Percentiles rank a stretch among this genome's conserved stretches.
Evolutionary conservation across 2,888 invertebrate species (phyloP).

Genomic region (Morpho helenor): DNA sequence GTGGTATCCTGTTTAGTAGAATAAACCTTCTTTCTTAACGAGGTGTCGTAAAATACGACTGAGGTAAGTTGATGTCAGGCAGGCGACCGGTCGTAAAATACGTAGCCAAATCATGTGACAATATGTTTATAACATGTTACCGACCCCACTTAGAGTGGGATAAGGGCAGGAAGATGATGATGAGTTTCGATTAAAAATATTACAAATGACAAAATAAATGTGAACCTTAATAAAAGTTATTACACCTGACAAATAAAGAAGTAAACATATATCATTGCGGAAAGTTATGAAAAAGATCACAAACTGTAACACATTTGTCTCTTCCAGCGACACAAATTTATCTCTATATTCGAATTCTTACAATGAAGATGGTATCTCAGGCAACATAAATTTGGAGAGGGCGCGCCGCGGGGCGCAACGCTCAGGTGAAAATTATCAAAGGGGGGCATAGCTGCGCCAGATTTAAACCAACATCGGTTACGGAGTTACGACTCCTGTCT

Average conservation of each 20-base stretch:
- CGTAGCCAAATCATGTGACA: too few relatives aligned
- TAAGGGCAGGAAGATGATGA: too few relatives aligned
- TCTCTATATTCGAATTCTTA: slow-evolving; percentile 55
- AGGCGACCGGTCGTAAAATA: too few relatives aligned
- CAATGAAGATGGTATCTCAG: slow-evolving; percentile 63
- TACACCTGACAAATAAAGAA: not conserved
- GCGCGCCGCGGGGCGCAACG: slow-evolving; percentile 37
- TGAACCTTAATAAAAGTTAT: too few relatives aligned
- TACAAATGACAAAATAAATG: too few relatives aligned
- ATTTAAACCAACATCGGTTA: slow-evolving; percentile 66
- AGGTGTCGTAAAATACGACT: too few relatives aligned
- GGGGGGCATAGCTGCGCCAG: slow-evolving; percentile 44
- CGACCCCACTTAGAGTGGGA: too few relatives aligned
- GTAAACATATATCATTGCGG: not conserved
- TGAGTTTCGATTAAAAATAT: too few relatives aligned
- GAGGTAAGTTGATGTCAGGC: too few relatives aligned
- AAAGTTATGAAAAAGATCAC: slow-evolving; percentile 3
- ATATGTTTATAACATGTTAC: too few relatives aligned
- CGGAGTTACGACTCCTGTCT: slow-evolving; percentile 31
- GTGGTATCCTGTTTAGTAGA: too few relatives aligned
- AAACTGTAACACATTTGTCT: slow-evolving; percentile 16
- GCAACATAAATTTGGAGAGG: slow-evolving; percentile 62
- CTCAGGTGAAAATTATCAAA: slow-evolving; percentile 77
- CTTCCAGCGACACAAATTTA: slow-evolving; percentile 38
- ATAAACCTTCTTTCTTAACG: too few relatives aligned